phyloP scores from a whole-genome alignment of 2,888 invertebrate species.

The Vanessa cardui region DNA sequence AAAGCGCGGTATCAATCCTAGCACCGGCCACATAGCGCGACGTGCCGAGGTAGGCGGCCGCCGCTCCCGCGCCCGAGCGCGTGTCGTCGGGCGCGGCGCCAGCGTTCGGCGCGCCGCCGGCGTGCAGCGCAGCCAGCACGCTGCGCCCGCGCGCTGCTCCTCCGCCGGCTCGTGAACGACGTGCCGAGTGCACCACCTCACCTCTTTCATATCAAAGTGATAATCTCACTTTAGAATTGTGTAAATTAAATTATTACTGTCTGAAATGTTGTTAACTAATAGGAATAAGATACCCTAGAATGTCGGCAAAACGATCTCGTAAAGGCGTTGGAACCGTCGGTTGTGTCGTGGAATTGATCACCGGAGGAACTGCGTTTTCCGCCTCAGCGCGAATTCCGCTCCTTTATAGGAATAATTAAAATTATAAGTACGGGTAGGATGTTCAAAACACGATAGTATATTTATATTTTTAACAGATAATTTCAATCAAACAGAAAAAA shows the following conservation, averaged over 20 bases:
- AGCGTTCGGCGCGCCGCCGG: constrained; percentile 43
- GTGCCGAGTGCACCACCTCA: constrained; percentile 59
- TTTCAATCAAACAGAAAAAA: too few relatives aligned
- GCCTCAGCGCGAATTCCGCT: constrained; percentile 54
- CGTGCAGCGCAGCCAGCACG: constrained; percentile 41
- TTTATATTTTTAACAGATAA: too few relatives aligned
- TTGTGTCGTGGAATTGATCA: constrained; percentile 33
- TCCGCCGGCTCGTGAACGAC: constrained; percentile 40
- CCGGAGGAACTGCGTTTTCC: constrained; percentile 47
- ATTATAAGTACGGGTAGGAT: too few relatives aligned
- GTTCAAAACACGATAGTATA: too few relatives aligned
- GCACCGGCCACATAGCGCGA: constrained; percentile 90
- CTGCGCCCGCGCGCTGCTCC: constrained; percentile 46
- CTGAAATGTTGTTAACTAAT: neutral
- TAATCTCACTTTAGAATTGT: neutral
- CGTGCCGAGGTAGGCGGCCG: constrained; percentile 90
- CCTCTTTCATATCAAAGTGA: constrained; percentile 50
- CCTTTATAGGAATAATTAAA: constrained; percentile 34
- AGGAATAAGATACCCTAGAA: constrained; percentile 85
- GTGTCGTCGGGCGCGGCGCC: constrained; percentile 31
- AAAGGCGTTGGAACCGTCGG: constrained; percentile 43
- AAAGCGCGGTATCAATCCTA: constrained; percentile 74
- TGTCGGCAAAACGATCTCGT: constrained; percentile 87
- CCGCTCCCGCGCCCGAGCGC: constrained; percentile 80
- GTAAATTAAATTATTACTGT: neutral